Base-by-base conservation (phyloP, 2,797 vertebrate species). In the Scarus forsteni region DNA sequence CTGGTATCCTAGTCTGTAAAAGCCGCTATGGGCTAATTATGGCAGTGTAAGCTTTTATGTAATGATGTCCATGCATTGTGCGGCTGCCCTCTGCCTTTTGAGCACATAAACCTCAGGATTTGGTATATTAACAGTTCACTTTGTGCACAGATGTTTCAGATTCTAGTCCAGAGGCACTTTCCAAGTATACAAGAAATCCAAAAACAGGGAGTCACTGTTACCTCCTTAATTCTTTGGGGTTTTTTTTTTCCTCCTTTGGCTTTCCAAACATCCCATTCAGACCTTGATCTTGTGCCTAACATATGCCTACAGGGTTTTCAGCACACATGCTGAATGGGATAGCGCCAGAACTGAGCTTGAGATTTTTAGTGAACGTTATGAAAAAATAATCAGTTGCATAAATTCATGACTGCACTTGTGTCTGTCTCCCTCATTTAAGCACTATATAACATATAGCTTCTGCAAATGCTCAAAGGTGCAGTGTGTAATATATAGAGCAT, bases 1-100 rank as follows among this genome's bases (percentile, higher is more conserved):
- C 12, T 44, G 6, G 3, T 6, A 13, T 8, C 19, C 13, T 27
- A 2, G 27, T 16, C 36, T 56, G 10, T 40, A 14, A 58, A 13
- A 8, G 19, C n/a, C 18, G 14, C 6, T 15, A 14, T 27, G 6
- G 8, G 6, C 45, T 36, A 35, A 44, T 60, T 46, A 53, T 36
- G 15, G 42, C 35, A 61, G 39, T 70, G 36, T 10, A 54, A 58
- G 16, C 15, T 12, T 60, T 64, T 6, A 43, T 35, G 27, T 36
- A 46, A 66, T 36, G 57, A 53, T 50, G 46, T 59, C 38, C 35
- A 42, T 50, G 52, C 18, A 75, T 76, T 78, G 58, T 35, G 48
- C 66, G 89, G 84, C 89, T 91, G 79, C 85, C 87, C 72, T 81
- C 85, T 90, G 74, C 58, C 81, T 88, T 81, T 55, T 54, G 27